Evolutionary conservation across 2,797 vertebrate species (phyloP).

Genomic region (Cephalopachus bancanus): DNA sequence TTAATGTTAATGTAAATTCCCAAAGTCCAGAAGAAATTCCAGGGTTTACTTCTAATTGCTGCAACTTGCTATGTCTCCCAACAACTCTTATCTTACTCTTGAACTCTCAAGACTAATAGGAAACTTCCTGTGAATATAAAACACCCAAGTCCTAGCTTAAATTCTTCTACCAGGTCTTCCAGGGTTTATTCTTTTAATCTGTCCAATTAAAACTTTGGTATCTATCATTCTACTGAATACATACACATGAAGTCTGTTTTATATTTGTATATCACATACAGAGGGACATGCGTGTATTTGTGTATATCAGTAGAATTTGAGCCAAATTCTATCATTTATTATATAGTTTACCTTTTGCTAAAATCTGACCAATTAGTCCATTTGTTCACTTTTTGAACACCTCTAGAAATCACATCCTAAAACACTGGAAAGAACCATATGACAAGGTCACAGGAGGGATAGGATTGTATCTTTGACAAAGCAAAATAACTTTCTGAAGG

Average conservation of each 20-base stretch:
- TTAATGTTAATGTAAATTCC: slow-evolving; percentile 37
- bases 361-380: slow-evolving; percentile 63
- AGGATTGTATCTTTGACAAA: slow-evolving; percentile 48
- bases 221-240: slow-evolving; percentile 46
- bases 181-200: slow-evolving; percentile 54
- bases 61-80: not conserved
- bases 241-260: slow-evolving; percentile 40
- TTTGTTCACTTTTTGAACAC: slow-evolving; percentile 57
- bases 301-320: not conserved
- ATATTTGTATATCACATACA: not conserved
- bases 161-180: slow-evolving; percentile 31
- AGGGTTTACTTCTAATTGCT: slow-evolving; percentile 41
- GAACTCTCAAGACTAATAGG: slow-evolving; percentile 16
- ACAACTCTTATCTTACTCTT: not conserved
- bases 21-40: slow-evolving; percentile 22
- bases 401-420: slow-evolving; percentile 41
- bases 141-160: not conserved
- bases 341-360: slow-evolving; percentile 66
- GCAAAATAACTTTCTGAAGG: slow-evolving; percentile 40
- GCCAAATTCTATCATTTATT: slow-evolving; percentile 54
- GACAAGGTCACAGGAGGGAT: not conserved
- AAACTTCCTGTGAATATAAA: slow-evolving; percentile 58
- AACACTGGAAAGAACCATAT: slow-evolving; percentile 49
- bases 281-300: not conserved
- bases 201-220: slow-evolving; percentile 55